Evolutionary conservation across 2,113 vertebrate species (phyloP).

Genomic region (Oceanodroma tethys): DNA sequence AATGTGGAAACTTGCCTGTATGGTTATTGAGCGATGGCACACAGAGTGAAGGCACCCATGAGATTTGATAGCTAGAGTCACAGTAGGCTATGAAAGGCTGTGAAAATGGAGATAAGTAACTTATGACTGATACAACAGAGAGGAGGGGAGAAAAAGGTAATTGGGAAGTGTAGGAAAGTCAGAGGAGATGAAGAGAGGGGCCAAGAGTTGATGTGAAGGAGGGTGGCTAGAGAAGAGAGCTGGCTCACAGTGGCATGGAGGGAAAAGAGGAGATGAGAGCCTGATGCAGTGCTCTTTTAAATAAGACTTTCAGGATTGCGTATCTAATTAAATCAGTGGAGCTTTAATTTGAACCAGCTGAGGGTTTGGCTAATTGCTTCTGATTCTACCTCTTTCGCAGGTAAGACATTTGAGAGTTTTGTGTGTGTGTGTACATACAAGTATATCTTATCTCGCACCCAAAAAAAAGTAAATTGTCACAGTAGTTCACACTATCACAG

Average conservation of each 20-base stretch:
- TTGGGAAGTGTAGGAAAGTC: not conserved
- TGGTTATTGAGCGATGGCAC: not conserved
- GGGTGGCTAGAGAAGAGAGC: not conserved
- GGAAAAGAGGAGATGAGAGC: not conserved
- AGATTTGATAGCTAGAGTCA: not conserved
- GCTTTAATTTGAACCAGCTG: not conserved
- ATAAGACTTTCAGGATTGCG: not conserved
- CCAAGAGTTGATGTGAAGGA: not conserved
- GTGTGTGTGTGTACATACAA: not conserved
- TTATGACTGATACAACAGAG: not conserved
- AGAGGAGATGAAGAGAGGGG: not conserved
- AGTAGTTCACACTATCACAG: not conserved
- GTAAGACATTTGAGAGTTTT: not conserved
- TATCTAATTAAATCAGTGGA: not conserved
- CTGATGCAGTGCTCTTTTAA: not conserved
- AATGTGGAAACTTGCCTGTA: fast-evolving
- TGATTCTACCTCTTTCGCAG: not conserved
- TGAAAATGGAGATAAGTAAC: not conserved
- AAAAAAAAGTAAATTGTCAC: not conserved
- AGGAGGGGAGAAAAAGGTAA: not conserved
- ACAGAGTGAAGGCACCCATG: not conserved
- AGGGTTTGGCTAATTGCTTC: not conserved
- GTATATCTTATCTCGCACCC: not conserved
- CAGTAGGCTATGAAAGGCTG: not conserved
- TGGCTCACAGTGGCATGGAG: not conserved